Conservation (phyloP, 2,113 vertebrate genomes). For the Chauna torquata region DNA sequence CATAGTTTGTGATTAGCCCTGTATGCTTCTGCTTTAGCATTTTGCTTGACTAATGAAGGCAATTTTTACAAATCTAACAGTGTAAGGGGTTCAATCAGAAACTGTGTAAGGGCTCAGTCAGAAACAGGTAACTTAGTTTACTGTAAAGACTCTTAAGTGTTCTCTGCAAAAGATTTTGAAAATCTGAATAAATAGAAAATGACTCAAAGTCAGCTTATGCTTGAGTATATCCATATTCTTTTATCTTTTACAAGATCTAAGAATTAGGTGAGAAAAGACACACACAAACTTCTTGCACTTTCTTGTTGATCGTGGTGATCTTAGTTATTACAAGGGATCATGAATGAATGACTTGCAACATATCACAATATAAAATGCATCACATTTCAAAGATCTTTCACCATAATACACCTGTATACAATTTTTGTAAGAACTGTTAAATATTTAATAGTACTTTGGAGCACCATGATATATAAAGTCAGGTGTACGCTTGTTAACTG, state of each 20-base stretch:
- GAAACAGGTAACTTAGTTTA: background rate
- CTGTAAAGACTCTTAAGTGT: background rate
- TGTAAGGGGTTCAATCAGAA: background rate
- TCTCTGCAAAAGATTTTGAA: background rate
- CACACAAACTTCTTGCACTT: background rate
- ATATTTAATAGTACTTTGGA: slow-evolving; percentile 55
- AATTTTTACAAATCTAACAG: background rate
- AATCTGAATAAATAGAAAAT: background rate
- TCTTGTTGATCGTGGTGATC: background rate
- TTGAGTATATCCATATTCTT: background rate
- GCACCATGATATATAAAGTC: background rate
- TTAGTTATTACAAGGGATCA: background rate
- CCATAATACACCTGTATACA: slow-evolving; percentile 27
- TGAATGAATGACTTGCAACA: background rate
- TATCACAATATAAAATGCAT: background rate
- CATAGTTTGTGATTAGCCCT: background rate
- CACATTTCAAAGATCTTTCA: slow-evolving; percentile 25
- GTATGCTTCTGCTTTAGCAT: background rate
- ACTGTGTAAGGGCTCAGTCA: background rate
- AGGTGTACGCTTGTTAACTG: slow-evolving; percentile 35
- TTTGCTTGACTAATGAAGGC: background rate
- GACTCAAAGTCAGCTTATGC: background rate
- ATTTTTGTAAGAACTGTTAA: slow-evolving; percentile 60
- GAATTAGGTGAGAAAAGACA: background rate
- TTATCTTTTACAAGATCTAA: background rate